Evolutionary conservation across 2,113 vertebrate genomes (phyloP).

Genomic region (Pseudopipra pipra): DNA sequence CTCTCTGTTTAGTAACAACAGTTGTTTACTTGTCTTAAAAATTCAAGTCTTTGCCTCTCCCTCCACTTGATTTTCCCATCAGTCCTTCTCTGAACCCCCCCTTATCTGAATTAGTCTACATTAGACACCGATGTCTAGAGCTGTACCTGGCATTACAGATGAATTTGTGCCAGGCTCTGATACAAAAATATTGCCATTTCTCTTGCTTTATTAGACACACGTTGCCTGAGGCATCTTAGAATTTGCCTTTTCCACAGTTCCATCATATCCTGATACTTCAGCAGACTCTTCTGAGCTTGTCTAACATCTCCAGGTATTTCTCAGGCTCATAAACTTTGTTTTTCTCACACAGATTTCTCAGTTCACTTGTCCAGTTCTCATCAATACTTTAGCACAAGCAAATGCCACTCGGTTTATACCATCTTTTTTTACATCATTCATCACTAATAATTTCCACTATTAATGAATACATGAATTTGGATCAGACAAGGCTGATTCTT

Average conservation of each 20-base stretch:
- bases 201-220: neutral
- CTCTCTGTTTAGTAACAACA: neutral
- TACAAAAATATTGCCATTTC: constrained; percentile 6
- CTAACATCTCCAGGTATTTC: neutral
- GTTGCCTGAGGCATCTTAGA: neutral
- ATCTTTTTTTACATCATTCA: neutral
- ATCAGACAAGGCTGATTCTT: neutral
- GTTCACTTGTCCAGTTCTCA: neutral
- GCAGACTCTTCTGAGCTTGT: neutral
- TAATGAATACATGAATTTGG: neutral
- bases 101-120: neutral
- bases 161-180: neutral
- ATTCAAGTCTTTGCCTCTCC: neutral
- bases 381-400: neutral
- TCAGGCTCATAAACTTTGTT: neutral
- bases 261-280: neutral
- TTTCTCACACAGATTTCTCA: neutral
- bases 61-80: neutral
- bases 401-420: neutral
- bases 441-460: neutral
- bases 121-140: neutral
- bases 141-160: neutral
- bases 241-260: neutral
- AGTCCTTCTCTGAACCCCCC: neutral
- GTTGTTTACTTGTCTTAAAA: constrained; percentile 10